These are phyloP conservation scores for Valencia hispanica DNA, from an alignment of 2,797 vertebrate species.

Conservation along the genomic window DNA sequence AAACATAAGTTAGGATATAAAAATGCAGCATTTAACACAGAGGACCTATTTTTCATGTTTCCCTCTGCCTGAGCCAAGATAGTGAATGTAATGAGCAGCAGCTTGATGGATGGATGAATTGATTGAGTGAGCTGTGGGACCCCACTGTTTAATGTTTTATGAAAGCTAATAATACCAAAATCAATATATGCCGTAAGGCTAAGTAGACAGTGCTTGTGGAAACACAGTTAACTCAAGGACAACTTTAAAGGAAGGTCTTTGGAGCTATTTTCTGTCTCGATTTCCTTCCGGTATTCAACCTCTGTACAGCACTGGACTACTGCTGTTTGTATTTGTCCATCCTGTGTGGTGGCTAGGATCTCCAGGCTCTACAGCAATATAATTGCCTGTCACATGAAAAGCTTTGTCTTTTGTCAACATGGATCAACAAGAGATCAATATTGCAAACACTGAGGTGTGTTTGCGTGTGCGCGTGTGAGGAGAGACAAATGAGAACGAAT, in stretches of 20 bases:
- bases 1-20: neutral
- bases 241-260: conserved; percentile 4
- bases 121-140: conserved; percentile 33
- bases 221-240: conserved; percentile 11
- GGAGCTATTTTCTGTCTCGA: conserved; percentile 4
- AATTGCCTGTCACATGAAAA: conserved; percentile 79
- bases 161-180: conserved; percentile 61
- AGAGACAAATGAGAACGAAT: conserved; percentile 59
- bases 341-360: conserved; percentile 24
- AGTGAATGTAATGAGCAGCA: conserved; percentile 23
- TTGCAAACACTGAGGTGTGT: conserved; percentile 41
- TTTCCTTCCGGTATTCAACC: conserved; percentile 17
- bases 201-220: conserved; percentile 22
- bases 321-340: conserved; percentile 45
- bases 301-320: conserved; percentile 14
- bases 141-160: conserved; percentile 33
- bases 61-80: neutral
- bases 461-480: neutral
- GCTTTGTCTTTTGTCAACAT: conserved; percentile 74
- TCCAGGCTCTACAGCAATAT: conserved; percentile 55
- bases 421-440: conserved; percentile 74
- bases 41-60: neutral
- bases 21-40: neutral
- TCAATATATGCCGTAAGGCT: conserved; percentile 44
- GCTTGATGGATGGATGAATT: conserved; percentile 34